These are phyloP conservation scores for Eumerus sabulonum DNA, from an alignment of 2,888 invertebrate genomes.

Conservation along the genomic window DNA sequence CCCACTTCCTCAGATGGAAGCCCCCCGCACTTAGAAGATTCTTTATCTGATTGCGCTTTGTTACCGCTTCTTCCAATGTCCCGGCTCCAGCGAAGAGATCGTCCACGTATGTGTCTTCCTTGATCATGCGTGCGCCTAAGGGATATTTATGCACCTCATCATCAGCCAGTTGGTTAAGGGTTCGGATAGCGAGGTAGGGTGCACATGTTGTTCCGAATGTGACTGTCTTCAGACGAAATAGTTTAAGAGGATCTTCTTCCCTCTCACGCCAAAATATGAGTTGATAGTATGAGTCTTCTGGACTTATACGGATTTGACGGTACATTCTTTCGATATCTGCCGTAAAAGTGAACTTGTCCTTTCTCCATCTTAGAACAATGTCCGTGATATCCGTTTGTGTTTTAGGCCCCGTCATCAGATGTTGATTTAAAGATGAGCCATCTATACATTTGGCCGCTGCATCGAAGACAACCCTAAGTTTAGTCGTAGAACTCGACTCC, in stretches of 20 bases:
- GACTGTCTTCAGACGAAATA: not conserved
- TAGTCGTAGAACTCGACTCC: not conserved
- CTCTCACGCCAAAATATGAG: conserved; percentile 4
- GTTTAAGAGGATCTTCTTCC: not conserved
- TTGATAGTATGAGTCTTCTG: not conserved
- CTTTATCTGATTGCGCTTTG: too few relatives aligned
- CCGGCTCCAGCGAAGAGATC: too few relatives aligned
- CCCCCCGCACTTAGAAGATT: too few relatives aligned
- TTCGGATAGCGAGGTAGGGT: conserved; percentile 2
- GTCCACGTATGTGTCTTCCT: too few relatives aligned
- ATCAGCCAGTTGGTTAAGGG: too few relatives aligned
- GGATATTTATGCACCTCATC: too few relatives aligned
- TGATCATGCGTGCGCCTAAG: not conserved
- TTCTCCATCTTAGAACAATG: conserved; percentile 7
- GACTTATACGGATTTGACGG: not conserved
- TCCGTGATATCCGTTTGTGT: conserved; percentile 5
- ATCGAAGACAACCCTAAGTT: conserved; percentile 1
- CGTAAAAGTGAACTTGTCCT: conserved; percentile 16
- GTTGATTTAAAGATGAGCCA: conserved; percentile 1
- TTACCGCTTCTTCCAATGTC: too few relatives aligned
- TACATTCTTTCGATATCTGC: conserved; percentile 21
- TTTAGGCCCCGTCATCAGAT: conserved; percentile 12
- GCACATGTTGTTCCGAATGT: not conserved
- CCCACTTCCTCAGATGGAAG: too few relatives aligned
- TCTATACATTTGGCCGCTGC: not conserved